Base-by-base conservation (phyloP, 2,888 invertebrate species). In the Pardosa pseudoannulata region DNA sequence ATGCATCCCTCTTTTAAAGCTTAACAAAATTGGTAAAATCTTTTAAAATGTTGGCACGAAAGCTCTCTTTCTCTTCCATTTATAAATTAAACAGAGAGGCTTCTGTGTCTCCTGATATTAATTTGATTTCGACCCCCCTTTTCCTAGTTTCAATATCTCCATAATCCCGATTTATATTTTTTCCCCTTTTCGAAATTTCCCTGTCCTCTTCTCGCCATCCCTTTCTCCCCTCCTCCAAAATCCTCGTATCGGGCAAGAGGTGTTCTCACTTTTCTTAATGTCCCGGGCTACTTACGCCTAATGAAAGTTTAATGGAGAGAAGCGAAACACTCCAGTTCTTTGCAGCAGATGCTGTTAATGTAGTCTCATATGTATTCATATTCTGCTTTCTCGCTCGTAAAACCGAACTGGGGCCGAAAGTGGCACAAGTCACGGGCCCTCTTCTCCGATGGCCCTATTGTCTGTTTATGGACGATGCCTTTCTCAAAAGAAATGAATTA, bases 281-380 rank as follows among this genome's bases (percentile, higher is more conserved):
- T 76, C 71, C 41, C 36, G 65, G 76, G 68, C 50, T 76, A 83
- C 82, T 79, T 74, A 71, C 76, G 50, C 23, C 76, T 87, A 82
- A 87, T 87, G 87, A 87, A 87, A 87, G 78, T 87, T 81, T 87
- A 78, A 87, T 87, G 82, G 82, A 82, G 79, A 81, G 81, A 67
- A 56, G 29, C 46, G 62, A 68, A 71, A 56, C 67, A 31, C 65
- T 72, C 36, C 27, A 36, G 27, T 39, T 80, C 74, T 7, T 29
- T 79, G 71, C 79, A 62, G 74, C 87, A 87, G 87, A 82, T 87
- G 87, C 76, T 70, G 79, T 74, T 87, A 82, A 87, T 87, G 82
- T 27, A 32, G 31, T 32, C 73, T 74, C 78, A 65, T 82, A 79
- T 39, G 82, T 78, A 81, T 87, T 73, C 88, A 79, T 88, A 80